These are phyloP conservation scores for Drosophila neonasuta DNA, from an alignment of 2,888 invertebrate genomes.

Conservation along the genomic window DNA sequence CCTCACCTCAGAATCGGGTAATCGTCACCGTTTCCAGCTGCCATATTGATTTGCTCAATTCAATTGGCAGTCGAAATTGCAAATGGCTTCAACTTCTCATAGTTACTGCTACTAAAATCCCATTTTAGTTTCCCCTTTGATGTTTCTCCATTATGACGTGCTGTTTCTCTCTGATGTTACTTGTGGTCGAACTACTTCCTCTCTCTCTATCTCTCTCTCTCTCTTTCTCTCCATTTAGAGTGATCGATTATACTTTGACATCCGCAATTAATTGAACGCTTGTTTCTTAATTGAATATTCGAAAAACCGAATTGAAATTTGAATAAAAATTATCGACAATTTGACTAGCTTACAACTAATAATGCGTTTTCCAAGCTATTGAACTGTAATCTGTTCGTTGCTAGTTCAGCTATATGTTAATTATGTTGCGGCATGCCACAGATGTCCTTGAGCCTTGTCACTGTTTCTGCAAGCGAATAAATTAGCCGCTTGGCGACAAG, in stretches of 20 bases:
- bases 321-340: not conserved
- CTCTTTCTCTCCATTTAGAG: too few relatives aligned
- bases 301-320: too few relatives aligned
- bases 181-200: not conserved
- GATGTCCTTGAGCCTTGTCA: slow-evolving; percentile 37
- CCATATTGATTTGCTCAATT: slow-evolving; percentile 63
- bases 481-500: slow-evolving; percentile 53
- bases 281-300: not conserved
- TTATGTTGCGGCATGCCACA: slow-evolving; percentile 1
- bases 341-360: not conserved
- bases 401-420: not conserved
- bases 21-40: slow-evolving; percentile 33
- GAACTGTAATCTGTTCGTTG: not conserved
- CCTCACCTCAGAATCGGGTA: slow-evolving; percentile 16
- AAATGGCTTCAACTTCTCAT: slow-evolving; percentile 26
- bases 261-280: not conserved
- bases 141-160: slow-evolving; percentile 7
- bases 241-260: not conserved
- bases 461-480: slow-evolving; percentile 34
- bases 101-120: slow-evolving; percentile 30
- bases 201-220: not conserved
- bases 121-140: slow-evolving; percentile 6
- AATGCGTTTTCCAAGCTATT: not conserved
- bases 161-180: not conserved
- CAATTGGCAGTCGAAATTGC: slow-evolving; percentile 36